Evolutionary conservation across 2,888 invertebrate genomes (phyloP).

Genomic region (Catocala sponsa): DNA sequence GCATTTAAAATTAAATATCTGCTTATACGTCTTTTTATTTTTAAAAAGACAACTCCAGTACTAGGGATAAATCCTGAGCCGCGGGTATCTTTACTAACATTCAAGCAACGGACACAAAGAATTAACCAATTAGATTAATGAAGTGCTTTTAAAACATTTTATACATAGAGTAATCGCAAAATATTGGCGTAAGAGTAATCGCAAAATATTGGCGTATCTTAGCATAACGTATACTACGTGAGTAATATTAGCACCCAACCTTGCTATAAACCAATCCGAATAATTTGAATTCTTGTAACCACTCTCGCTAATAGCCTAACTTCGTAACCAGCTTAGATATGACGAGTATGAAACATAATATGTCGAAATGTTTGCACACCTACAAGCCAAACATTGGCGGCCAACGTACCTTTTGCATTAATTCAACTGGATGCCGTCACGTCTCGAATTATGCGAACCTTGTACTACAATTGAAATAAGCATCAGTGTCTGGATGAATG

Average conservation of each 20-base stretch:
- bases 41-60: too few species aligned
- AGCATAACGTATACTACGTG: too few species aligned
- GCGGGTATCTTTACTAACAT: too few species aligned
- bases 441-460: conserved; percentile 64
- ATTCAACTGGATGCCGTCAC: conserved; percentile 61
- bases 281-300: not conserved
- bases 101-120: too few species aligned
- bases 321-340: not conserved
- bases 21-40: too few species aligned
- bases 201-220: too few species aligned
- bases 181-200: too few species aligned
- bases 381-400: conserved; percentile 36
- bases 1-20: too few species aligned
- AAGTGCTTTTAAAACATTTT: too few species aligned
- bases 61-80: too few species aligned
- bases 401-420: conserved; percentile 48
- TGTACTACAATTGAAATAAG: conserved; percentile 66
- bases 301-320: not conserved
- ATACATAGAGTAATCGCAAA: too few species aligned
- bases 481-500: conserved; percentile 54
- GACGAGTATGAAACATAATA: conserved; percentile 6
- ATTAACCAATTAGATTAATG: too few species aligned
- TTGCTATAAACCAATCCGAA: not conserved
- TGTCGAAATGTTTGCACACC: conserved; percentile 25
- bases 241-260: not conserved